These are phyloP conservation scores for Limulus polyphemus DNA, from an alignment of 2,888 invertebrate species.

Conservation along the genomic window DNA sequence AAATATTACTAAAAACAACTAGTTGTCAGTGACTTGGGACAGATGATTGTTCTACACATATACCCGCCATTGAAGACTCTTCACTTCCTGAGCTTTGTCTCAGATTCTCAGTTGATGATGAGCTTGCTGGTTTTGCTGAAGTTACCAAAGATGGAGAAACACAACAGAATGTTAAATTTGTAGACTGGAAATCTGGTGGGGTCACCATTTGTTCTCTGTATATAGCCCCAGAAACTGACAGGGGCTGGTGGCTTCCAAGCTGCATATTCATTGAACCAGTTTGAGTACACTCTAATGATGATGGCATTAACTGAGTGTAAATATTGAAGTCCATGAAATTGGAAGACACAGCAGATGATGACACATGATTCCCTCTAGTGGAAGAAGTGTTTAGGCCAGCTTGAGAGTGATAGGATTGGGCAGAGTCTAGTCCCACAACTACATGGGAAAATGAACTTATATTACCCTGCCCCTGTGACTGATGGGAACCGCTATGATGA, in stretches of 20 bases:
- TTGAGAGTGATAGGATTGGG: constrained; percentile 15
- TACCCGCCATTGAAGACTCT: constrained; percentile 72
- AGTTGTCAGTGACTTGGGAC: constrained; percentile 65
- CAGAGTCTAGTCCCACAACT: constrained; percentile 21
- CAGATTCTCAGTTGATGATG: constrained; percentile 11
- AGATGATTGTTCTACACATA: constrained; percentile 82
- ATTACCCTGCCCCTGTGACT: constrained; percentile 10
- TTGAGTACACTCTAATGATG: constrained; percentile 36
- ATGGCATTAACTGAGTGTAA: constrained; percentile 29
- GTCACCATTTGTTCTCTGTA: constrained; percentile 10
- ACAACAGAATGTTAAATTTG: constrained; percentile 10
- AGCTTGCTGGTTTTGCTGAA: constrained; percentile 21
- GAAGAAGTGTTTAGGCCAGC: constrained; percentile 13
- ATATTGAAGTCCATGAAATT: constrained; percentile 28
- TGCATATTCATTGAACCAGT: constrained; percentile 39
- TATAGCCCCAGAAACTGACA: constrained; percentile 16
- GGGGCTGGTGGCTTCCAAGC: constrained; percentile 24
- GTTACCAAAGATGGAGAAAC: constrained; percentile 3
- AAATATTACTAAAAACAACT: no score
- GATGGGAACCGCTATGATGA: constrained; percentile 6
- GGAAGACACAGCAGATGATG: constrained; percentile 21
- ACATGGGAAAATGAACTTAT: constrained; percentile 7
- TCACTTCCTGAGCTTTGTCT: constrained; percentile 42
- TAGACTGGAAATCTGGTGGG: constrained; percentile 10
- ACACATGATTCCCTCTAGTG: constrained; percentile 13